Conservation (phyloP, 2,888 invertebrate species). For the Megaustenia siamemsis region DNA sequence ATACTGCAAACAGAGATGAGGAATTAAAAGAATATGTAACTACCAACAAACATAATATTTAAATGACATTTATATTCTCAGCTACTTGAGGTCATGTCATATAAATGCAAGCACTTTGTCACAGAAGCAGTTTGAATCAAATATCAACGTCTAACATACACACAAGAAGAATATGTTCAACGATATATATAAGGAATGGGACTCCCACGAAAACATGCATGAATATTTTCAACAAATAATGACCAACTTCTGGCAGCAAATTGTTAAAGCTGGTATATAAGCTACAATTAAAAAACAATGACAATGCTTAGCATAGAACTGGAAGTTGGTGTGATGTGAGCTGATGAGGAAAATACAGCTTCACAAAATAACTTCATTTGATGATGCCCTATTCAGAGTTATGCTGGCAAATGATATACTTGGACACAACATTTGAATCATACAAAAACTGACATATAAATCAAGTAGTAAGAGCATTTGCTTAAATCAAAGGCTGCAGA, state of each 20-base stretch:
- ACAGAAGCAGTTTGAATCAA: not conserved
- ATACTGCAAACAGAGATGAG: slow-evolving; percentile 1
- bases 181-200: not conserved
- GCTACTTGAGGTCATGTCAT: not conserved
- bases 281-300: not conserved
- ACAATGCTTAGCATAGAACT: not conserved
- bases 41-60: not conserved
- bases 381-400: slow-evolving; percentile 21
- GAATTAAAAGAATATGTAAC: not conserved
- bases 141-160: no score
- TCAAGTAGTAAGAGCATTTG: not conserved
- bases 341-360: not conserved
- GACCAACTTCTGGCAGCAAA: not conserved
- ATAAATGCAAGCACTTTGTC: not conserved
- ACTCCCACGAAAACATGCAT: not conserved
- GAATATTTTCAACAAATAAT: not conserved
- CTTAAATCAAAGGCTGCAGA: no score
- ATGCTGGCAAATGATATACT: slow-evolving; percentile 1
- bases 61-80: not conserved
- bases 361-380: not conserved
- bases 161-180: not conserved
- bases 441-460: not conserved
- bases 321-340: not conserved
- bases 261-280: not conserved
- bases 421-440: slow-evolving; percentile 8